phyloP scores from a whole-genome alignment of 2,888 invertebrate genomes.

The Drosophila nr. fundita region DNA sequence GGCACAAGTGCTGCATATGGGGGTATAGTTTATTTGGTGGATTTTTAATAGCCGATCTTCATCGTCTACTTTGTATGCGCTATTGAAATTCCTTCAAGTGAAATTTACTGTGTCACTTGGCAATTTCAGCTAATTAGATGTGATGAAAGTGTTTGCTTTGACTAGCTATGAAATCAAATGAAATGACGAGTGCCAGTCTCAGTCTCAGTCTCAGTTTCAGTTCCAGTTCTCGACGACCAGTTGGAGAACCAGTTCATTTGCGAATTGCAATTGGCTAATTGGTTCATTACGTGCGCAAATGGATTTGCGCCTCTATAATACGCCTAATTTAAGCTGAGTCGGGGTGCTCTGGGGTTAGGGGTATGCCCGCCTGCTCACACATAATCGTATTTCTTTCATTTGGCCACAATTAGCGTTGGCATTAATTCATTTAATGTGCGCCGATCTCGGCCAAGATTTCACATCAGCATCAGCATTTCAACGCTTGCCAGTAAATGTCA shows the following conservation, averaged over 20 bases:
- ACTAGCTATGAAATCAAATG: neutral
- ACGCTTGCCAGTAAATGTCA: constrained; percentile 81
- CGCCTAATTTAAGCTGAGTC: constrained; percentile 65
- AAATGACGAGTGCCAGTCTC: neutral
- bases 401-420: constrained; percentile 75
- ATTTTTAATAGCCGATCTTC: constrained; percentile 74
- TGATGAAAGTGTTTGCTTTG: constrained; percentile 62
- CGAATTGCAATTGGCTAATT: constrained; percentile 73
- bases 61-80: constrained; percentile 72
- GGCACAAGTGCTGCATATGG: constrained; percentile 44
- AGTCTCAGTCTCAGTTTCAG: constrained; percentile 3
- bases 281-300: constrained; percentile 82
- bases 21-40: constrained; percentile 56
- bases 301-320: constrained; percentile 80
- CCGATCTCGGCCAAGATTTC: constrained; percentile 41
- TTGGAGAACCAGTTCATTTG: constrained; percentile 39
- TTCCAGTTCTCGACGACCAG: constrained; percentile 16
- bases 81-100: constrained; percentile 72
- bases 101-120: constrained; percentile 81
- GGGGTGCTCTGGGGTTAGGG: too few species aligned
- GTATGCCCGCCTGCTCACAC: constrained; percentile 1
- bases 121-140: constrained; percentile 82
- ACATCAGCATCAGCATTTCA: constrained; percentile 56
- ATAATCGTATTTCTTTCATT: constrained; percentile 61
- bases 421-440: constrained; percentile 68